Percentiles rank a stretch among this genome's conserved stretches.
Conservation (phyloP, 2,797 vertebrate species). For the Acrossocheilus fasciatus region DNA sequence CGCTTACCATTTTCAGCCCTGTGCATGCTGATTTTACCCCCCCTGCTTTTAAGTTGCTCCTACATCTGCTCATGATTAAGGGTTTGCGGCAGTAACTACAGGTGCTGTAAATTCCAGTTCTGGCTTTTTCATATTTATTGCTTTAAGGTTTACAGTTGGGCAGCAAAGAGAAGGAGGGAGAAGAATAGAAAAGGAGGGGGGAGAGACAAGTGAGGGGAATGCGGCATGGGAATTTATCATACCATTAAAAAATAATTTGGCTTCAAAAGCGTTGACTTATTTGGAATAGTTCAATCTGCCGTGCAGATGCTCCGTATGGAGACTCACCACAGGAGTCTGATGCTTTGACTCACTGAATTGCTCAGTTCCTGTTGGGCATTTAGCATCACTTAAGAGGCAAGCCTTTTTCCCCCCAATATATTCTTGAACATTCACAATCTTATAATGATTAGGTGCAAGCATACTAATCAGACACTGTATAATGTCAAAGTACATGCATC, state of each 20-base stretch:
- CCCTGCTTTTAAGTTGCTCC: slow-evolving; percentile 57
- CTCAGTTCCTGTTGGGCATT: slow-evolving; percentile 32
- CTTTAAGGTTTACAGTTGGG: slow-evolving; percentile 74
- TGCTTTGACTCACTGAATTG: slow-evolving; percentile 35
- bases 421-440: neutral
- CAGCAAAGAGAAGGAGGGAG: slow-evolving; percentile 53
- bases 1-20: slow-evolving; percentile 63
- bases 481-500: neutral
- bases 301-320: slow-evolving; percentile 59
- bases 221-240: slow-evolving; percentile 71
- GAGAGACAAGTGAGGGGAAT: slow-evolving; percentile 36
- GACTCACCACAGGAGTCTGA: slow-evolving; percentile 26
- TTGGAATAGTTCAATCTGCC: slow-evolving; percentile 65
- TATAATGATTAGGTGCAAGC: neutral
- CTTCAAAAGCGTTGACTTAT: slow-evolving; percentile 63
- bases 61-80: slow-evolving; percentile 81
- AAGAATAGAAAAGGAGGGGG: slow-evolving; percentile 38
- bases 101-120: slow-evolving; percentile 82
- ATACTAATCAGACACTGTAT: neutral
- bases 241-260: slow-evolving; percentile 74
- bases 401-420: neutral
- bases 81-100: slow-evolving; percentile 73
- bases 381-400: slow-evolving; percentile 22
- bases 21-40: slow-evolving; percentile 51
- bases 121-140: slow-evolving; percentile 78